A percentile compares a stretch with the other conserved stretches of the same genome.
These are phyloP conservation scores for Osmerus eperlanus DNA, from an alignment of 2,113 vertebrate species.

Conservation along the genomic window DNA sequence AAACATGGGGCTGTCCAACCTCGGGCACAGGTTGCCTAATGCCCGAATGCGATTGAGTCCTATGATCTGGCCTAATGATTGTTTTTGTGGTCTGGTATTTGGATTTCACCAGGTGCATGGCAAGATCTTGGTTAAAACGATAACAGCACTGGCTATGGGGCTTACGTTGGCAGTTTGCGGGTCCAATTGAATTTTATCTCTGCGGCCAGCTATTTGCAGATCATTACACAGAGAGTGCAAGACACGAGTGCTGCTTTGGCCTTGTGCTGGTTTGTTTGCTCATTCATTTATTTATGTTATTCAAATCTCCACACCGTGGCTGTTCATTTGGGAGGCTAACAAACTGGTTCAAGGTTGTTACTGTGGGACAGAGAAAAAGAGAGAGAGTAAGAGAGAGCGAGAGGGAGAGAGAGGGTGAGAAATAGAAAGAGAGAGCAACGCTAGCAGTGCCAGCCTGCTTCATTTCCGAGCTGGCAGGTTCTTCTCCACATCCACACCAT, in stretches of 20 bases:
- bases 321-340: constrained; percentile 63
- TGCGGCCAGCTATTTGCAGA: constrained; percentile 68
- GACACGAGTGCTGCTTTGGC: constrained; percentile 49
- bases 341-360: constrained; percentile 65
- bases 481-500: constrained; percentile 37
- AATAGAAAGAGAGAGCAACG: constrained; percentile 9
- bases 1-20: no score
- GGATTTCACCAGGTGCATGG: constrained; percentile 45
- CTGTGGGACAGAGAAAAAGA: constrained; percentile 17
- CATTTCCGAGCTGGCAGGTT: constrained; percentile 52
- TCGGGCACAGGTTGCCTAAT: no score
- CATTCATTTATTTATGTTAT: constrained; percentile 68
- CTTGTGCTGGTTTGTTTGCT: constrained; percentile 64
- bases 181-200: constrained; percentile 67
- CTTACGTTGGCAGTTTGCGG: constrained; percentile 46
- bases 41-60: no score
- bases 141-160: constrained; percentile 54
- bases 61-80: no score
- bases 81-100: constrained; percentile 24
- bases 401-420: constrained; percentile 4
- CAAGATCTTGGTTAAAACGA: constrained; percentile 46
- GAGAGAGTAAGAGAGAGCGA: constrained; percentile 17
- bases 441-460: constrained; percentile 50
- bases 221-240: constrained; percentile 60
- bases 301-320: constrained; percentile 56